A percentile compares a stretch with the other conserved stretches of the same genome.
phyloP scores from a whole-genome alignment of 1,140 invertebrate species.

The Telenomus remus region DNA sequence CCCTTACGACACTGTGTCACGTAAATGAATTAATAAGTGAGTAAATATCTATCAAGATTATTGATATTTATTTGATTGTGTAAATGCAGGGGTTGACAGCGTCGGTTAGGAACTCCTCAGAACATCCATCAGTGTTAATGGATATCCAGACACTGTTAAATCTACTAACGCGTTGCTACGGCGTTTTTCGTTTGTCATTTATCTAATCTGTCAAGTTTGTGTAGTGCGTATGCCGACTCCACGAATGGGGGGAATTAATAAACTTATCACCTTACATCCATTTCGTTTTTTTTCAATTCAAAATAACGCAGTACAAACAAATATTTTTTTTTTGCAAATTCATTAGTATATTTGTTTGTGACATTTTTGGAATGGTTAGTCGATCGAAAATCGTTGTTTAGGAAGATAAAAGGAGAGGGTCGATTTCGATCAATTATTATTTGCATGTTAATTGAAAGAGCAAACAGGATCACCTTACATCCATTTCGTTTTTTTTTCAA shows the following conservation, averaged over 20 bases:
- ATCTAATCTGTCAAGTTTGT: conserved; percentile 47
- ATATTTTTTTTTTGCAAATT: too few species aligned
- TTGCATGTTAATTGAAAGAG: too few species aligned
- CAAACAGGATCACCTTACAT: conserved; percentile 8
- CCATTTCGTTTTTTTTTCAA: conserved; percentile 1
- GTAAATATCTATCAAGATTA: conserved; percentile 42
- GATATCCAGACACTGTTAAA: conserved; percentile 55
- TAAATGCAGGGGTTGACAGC: conserved; percentile 35
- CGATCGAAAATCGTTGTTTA: too few species aligned
- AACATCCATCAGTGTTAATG: conserved; percentile 57
- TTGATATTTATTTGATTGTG: conserved; percentile 54
- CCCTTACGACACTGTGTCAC: background rate
- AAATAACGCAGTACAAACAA: background rate
- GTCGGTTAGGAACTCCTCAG: conserved; percentile 31
- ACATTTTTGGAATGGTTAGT: too few species aligned
- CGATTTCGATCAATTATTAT: too few species aligned
- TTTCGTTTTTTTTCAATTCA: background rate
- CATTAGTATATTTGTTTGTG: too few species aligned
- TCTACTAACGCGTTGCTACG: conserved; percentile 33
- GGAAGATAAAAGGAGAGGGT: too few species aligned
- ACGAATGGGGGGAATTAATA: conserved; percentile 44
- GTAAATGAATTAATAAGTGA: conserved; percentile 6
- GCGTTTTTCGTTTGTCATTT: conserved; percentile 54
- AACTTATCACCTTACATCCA: conserved; percentile 14
- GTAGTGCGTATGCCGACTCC: conserved; percentile 36